Evolutionary conservation across 2,888 invertebrate species (phyloP).

Genomic region (Agelastica alni): DNA sequence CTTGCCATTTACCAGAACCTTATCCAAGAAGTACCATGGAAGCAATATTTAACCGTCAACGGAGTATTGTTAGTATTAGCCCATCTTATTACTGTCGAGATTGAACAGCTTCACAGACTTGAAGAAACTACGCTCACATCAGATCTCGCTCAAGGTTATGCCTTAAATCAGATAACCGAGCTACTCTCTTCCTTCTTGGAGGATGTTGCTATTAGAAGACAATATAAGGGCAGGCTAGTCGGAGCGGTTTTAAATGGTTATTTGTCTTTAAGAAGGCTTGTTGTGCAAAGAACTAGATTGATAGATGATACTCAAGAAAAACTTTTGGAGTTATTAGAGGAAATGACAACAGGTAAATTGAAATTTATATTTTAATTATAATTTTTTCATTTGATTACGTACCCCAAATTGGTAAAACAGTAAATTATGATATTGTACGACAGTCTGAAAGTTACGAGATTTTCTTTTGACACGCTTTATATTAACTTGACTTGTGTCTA

Average conservation of each 20-base stretch:
- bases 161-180: constrained; percentile 84
- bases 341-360: constrained; percentile 86
- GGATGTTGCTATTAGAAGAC: constrained; percentile 82
- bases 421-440: no score
- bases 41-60: constrained; percentile 86
- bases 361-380: no score
- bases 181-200: constrained; percentile 86
- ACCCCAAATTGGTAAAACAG: no score
- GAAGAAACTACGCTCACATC: constrained; percentile 93
- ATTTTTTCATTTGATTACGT: no score
- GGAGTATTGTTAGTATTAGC: constrained; percentile 80
- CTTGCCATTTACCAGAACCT: constrained; percentile 83
- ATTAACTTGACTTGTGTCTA: no score
- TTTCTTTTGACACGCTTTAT: no score
- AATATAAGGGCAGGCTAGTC: constrained; percentile 82
- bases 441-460: no score
- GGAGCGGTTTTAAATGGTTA: constrained; percentile 94
- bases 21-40: constrained; percentile 87
- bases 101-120: constrained; percentile 82
- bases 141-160: constrained; percentile 91
- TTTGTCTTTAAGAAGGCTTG: constrained; percentile 83
- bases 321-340: constrained; percentile 87
- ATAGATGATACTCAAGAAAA: constrained; percentile 97
- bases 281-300: constrained; percentile 91
- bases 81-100: constrained; percentile 84